phyloP scores from a whole-genome alignment of 1,140 invertebrate species.

The Choristoneura fumiferana region DNA sequence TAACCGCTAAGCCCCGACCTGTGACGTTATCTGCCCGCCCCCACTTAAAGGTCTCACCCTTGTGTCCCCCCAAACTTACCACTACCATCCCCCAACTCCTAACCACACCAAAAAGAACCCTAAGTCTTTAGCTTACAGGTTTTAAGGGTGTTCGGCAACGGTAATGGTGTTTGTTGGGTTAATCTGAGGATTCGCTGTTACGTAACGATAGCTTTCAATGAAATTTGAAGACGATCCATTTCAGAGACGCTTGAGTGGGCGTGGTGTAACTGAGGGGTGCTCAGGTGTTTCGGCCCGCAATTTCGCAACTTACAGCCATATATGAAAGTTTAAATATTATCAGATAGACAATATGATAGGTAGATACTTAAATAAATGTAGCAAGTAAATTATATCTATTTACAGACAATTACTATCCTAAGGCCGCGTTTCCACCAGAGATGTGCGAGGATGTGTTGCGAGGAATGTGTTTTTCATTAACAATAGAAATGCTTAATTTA shows the following conservation, averaged over 20 bases:
- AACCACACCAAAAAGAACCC: conserved; percentile 19
- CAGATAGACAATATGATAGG: no score
- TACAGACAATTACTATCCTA: no score
- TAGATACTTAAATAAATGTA: no score
- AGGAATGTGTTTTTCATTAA: no score
- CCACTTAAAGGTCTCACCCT: conserved; percentile 36
- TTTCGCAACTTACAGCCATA: no score
- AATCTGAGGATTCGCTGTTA: conserved; percentile 41
- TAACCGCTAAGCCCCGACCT: conserved; percentile 65
- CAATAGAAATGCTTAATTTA: no score
- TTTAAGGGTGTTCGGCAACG: background rate
- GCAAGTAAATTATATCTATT: no score
- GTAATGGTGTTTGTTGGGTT: conserved; percentile 23
- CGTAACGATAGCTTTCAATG: conserved; percentile 40
- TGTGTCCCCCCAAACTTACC: conserved; percentile 20
- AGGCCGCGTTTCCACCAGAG: no score
- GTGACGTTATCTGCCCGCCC: conserved; percentile 59
- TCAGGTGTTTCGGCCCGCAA: no score
- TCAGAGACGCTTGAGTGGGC: conserved; percentile 12
- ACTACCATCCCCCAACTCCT: background rate
- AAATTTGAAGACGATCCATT: conserved; percentile 20
- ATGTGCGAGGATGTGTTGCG: no score
- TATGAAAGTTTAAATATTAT: no score
- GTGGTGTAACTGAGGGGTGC: background rate
- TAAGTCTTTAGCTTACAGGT: background rate